Conservation (phyloP, 2,888 invertebrate genomes). For the Heliconius aoede region DNA sequence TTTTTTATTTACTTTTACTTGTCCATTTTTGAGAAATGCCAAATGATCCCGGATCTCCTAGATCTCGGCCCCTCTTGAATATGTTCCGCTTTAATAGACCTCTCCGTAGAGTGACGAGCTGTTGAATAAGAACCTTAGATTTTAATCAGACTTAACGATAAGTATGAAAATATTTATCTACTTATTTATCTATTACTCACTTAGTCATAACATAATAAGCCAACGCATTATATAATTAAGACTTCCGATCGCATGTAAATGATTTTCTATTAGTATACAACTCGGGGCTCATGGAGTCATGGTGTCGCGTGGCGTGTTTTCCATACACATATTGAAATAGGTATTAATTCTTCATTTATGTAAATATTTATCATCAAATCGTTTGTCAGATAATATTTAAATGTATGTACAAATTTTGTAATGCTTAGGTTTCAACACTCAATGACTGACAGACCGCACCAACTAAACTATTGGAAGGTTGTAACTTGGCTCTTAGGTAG, state of each 20-base stretch:
- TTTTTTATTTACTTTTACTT: neutral
- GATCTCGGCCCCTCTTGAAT: neutral
- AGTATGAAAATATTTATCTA: too few relatives aligned
- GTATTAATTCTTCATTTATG: neutral
- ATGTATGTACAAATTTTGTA: neutral
- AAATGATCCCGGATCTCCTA: neutral
- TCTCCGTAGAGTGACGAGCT: neutral
- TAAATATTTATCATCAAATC: neutral
- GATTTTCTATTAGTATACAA: slow-evolving; percentile 7
- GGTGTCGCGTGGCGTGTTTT: neutral
- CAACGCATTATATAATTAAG: neutral
- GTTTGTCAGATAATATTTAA: neutral
- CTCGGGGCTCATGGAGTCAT: neutral
- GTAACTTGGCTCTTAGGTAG: neutral
- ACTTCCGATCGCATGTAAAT: neutral
- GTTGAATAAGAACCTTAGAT: neutral
- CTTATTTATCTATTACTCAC: too few relatives aligned
- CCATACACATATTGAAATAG: neutral
- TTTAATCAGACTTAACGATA: neutral
- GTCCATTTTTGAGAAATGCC: neutral
- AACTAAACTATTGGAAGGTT: too few relatives aligned
- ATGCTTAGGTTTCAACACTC: neutral
- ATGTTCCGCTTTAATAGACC: neutral
- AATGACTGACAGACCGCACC: too few relatives aligned
- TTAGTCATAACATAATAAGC: too few relatives aligned